Percentiles rank a stretch among this genome's conserved stretches.
Conservation (phyloP, 2,797 vertebrate species). For the Pteronotus mesoamericanus region DNA sequence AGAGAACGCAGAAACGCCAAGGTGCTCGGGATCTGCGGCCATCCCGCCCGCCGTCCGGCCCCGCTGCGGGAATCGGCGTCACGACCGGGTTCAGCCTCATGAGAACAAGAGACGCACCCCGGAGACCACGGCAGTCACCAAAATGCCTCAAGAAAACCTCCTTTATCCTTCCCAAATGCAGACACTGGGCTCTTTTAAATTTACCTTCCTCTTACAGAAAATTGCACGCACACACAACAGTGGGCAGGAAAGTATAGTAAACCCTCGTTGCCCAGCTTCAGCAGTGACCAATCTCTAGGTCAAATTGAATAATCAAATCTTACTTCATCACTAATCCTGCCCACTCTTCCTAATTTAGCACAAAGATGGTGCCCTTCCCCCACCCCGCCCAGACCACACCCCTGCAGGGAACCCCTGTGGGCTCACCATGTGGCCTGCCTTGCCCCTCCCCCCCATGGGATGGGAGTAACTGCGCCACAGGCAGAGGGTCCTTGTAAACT, state of each 20-base stretch:
- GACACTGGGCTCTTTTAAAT: background rate
- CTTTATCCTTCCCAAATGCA: background rate
- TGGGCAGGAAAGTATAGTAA: accelerated
- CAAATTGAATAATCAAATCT: background rate
- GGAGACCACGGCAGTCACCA: background rate
- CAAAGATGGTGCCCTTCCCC: accelerated
- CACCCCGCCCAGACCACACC: accelerated
- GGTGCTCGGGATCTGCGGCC: background rate
- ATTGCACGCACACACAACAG: background rate
- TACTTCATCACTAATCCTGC: background rate
- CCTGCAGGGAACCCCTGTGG: background rate
- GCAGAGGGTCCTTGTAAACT: background rate
- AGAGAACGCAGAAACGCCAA: background rate
- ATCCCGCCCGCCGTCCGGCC: background rate
- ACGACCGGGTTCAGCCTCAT: background rate
- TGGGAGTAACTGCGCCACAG: background rate
- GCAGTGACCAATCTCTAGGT: accelerated
- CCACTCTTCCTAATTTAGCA: background rate
- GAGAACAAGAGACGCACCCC: background rate
- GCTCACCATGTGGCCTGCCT: background rate
- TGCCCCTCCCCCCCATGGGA: too few relatives aligned
- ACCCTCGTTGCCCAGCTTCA: background rate
- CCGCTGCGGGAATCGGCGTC: background rate
- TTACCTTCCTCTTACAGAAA: background rate
- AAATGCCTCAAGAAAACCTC: background rate